Percentiles rank a stretch among this genome's conserved stretches.
Evolutionary conservation across 2,113 vertebrate genomes (phyloP).

Genomic region (Miniopterus natalensis): DNA sequence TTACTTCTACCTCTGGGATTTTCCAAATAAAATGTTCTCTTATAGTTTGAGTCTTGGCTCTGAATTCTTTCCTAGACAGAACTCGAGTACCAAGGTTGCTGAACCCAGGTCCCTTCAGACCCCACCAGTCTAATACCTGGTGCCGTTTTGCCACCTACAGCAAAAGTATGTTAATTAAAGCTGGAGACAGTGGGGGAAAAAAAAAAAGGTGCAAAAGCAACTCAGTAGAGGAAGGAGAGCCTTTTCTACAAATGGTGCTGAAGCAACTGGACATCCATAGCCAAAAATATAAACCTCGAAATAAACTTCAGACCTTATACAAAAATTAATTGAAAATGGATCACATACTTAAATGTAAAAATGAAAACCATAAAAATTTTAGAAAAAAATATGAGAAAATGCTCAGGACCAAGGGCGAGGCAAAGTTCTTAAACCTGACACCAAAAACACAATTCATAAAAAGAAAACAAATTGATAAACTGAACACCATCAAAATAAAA

Average conservation of each 20-base stretch:
- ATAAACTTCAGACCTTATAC: background rate
- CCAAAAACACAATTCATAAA: background rate
- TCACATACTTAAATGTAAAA: slow-evolving; percentile 25
- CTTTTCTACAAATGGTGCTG: background rate
- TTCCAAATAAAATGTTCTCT: too few species aligned
- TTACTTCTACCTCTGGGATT: too few species aligned
- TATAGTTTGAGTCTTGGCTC: too few species aligned
- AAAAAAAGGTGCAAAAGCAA: background rate
- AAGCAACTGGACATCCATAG: background rate
- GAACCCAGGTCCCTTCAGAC: too few species aligned
- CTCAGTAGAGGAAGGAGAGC: background rate
- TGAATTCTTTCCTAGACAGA: too few species aligned
- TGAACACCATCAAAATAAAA: background rate
- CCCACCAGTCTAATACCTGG: too few species aligned
- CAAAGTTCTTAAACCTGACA: slow-evolving; percentile 8
- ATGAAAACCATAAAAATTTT: slow-evolving; percentile 9
- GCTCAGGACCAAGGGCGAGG: background rate
- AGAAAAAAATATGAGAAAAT: background rate
- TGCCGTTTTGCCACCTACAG: too few species aligned
- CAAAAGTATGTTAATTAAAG: too few species aligned
- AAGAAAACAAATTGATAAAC: background rate
- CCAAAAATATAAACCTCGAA: background rate
- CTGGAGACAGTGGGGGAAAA: too few species aligned
- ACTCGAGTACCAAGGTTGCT: too few species aligned
- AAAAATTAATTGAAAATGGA: slow-evolving; percentile 29